Conservation (phyloP, 2,888 invertebrate genomes). For the Schizotus pectinicornis region DNA sequence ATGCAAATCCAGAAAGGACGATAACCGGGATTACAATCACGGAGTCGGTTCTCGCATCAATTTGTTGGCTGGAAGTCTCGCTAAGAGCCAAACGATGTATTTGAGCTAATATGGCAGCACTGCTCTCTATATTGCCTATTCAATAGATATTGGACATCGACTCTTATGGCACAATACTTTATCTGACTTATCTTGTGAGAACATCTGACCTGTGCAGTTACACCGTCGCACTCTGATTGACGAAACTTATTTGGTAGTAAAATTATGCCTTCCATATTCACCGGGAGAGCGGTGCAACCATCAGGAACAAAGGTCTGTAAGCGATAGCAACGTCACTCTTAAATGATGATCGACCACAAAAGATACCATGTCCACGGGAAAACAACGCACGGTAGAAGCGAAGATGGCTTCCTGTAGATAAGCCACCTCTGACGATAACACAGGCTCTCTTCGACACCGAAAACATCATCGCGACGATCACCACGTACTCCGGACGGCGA, state of each 20-base stretch:
- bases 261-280: slow-evolving; percentile 30
- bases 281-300: neutral
- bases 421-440: no score
- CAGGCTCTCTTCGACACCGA: no score
- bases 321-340: neutral
- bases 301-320: neutral
- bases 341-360: neutral
- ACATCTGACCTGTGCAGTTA: slow-evolving; percentile 28
- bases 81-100: slow-evolving; percentile 46
- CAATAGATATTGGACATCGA: slow-evolving; percentile 27
- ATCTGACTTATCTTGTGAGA: slow-evolving; percentile 31
- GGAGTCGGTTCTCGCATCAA: no score
- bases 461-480: no score
- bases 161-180: slow-evolving; percentile 25
- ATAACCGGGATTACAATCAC: no score
- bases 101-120: slow-evolving; percentile 44
- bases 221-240: slow-evolving; percentile 25
- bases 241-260: slow-evolving; percentile 32
- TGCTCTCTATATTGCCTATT: slow-evolving; percentile 38
- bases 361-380: neutral
- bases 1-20: no score
- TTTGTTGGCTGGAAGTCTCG: neutral
- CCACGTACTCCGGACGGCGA: neutral
- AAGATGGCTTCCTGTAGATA: no score
- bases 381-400: no score